Evolutionary conservation across 2,888 invertebrate genomes (phyloP).

Genomic region (Lasioglossum vierecki): DNA sequence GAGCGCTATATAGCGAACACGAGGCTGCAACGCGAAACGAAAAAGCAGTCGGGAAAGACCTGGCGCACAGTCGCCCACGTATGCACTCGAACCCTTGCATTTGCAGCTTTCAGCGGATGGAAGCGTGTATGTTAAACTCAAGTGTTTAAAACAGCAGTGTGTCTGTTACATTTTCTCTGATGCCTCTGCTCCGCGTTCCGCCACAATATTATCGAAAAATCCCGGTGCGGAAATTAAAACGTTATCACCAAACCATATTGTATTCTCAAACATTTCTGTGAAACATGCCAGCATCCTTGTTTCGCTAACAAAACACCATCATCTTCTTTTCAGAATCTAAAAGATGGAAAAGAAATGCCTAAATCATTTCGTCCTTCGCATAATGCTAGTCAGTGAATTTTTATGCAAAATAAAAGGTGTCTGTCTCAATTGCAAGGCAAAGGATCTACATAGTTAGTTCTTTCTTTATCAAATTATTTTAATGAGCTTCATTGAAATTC

Average conservation of each 20-base stretch:
- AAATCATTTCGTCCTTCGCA: neutral
- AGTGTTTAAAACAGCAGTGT: constrained; percentile 2
- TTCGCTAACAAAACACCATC: neutral
- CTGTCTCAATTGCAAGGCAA: neutral
- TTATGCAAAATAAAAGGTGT: neutral
- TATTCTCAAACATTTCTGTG: accelerated
- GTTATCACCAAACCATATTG: neutral
- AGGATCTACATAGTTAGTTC: neutral
- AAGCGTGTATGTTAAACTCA: neutral
- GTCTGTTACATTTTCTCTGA: neutral
- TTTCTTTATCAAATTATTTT: too few relatives aligned
- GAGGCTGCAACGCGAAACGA: constrained; percentile 11
- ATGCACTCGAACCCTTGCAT: constrained; percentile 7
- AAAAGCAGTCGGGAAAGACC: neutral
- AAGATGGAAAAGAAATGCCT: neutral
- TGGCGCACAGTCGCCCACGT: neutral
- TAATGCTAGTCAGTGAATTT: neutral
- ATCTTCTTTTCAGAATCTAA: neutral
- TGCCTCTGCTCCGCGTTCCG: neutral
- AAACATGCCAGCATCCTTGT: neutral
- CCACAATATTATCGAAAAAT: neutral
- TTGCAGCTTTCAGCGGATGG: constrained; percentile 4
- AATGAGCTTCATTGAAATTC: too few relatives aligned
- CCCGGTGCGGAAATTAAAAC: neutral
- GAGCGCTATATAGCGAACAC: neutral